Evolutionary conservation across 1,140 invertebrate species (phyloP).

Genomic region (Branchinecta lynchi): DNA sequence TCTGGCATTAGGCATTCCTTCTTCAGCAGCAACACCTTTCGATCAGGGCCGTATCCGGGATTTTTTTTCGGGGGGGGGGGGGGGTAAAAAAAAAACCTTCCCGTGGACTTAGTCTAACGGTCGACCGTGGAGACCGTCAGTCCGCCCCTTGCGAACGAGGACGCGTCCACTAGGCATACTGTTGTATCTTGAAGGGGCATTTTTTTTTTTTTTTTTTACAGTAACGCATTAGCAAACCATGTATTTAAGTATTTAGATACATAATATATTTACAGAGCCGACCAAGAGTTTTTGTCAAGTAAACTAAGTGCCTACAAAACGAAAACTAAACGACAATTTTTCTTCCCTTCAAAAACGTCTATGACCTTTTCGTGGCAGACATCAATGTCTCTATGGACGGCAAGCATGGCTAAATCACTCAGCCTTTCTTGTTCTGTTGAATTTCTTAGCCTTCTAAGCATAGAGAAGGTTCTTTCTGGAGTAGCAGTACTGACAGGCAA

Average conservation of each 20-base stretch:
- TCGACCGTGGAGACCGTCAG: not conserved
- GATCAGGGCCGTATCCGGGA: no score
- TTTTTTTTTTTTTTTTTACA: not conserved
- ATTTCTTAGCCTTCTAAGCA: constrained; percentile 9
- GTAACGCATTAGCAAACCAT: not conserved
- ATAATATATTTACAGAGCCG: constrained; percentile 10
- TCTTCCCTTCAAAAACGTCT: not conserved
- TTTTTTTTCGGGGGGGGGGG: constrained; percentile 4
- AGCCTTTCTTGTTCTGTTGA: constrained; percentile 1
- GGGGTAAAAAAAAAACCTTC: constrained; percentile 3
- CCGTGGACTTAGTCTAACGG: constrained; percentile 8
- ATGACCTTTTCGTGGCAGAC: no score
- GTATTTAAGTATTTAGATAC: constrained; percentile 2
- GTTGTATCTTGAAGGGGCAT: not conserved
- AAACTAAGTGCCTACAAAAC: constrained; percentile 6
- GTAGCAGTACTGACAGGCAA: not conserved
- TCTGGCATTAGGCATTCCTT: no score
- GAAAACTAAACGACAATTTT: constrained; percentile 6
- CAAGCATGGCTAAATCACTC: not conserved
- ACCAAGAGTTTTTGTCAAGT: constrained; percentile 6
- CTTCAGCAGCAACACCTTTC: no score
- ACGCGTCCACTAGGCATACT: no score
- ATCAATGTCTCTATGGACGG: no score
- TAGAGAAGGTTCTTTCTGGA: constrained; percentile 1
- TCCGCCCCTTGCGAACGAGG: constrained; percentile 7